Base-by-base conservation (phyloP, 37 sponge, comb jelly and placozoan species). In the Tethya wilhelma region DNA sequence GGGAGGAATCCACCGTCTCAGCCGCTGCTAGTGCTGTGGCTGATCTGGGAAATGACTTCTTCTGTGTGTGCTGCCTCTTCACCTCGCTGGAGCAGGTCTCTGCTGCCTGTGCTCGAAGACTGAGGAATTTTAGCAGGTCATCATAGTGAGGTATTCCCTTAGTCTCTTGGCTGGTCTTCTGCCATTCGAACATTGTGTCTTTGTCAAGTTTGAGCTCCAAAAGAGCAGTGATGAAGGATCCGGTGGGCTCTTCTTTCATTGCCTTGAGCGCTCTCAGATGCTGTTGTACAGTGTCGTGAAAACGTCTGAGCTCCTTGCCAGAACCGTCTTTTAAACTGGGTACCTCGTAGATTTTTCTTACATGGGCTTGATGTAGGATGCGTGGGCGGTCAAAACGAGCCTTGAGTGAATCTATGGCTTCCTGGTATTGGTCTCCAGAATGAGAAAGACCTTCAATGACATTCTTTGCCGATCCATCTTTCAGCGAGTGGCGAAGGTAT, bases 141-240 rank as follows among this genome's bases (percentile, higher is more conserved):
- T 60, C 36, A 56, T 60, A 78, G 53, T 78, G 79, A 44, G 79
- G 79, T 22, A 65, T 53, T 14, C 65, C 38, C 41, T 26, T 44
- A 11, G 44, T 23, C 9, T 58, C 62, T 60, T 76, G 77, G 32
- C 79, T 78, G 36, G 53, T 23, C 43, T 64, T 64, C 53, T 78
- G 79, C 79, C 79, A 78, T 78, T 78, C 79, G 31, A 78, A 78
- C 79, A 65, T 64, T 32, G 79, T 78, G 67, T 64, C 56, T 22
- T 23, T 41, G 56, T 78, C 79, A 17, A 78, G 64, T 64, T 78
- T 78, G 14, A 78, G 30, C 67, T 78, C 79, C 65, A 78, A 44
- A 7, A 78, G 45, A 33, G 79, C 53, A 22, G 79, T 78, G 66
- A 78, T 78, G 79, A 78, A 78, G n/a, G 79, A 53, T 33, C 79